phyloP scores from a whole-genome alignment of 2,888 invertebrate genomes.

The Allygus modestus region DNA sequence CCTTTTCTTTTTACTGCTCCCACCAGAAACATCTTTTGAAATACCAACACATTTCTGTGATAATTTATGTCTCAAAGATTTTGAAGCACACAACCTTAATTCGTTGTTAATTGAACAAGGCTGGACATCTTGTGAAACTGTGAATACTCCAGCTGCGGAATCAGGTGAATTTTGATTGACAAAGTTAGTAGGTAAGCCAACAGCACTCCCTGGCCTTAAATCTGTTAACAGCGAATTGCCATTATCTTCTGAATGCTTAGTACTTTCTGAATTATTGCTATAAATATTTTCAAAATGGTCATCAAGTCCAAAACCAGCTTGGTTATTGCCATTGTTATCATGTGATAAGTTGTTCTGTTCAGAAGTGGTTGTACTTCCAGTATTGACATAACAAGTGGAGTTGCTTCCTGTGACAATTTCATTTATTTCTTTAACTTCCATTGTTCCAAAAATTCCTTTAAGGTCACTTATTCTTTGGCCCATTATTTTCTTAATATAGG shows the following conservation, averaged over 20 bases:
- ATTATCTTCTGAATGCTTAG: conserved; percentile 66
- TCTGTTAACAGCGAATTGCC: conserved; percentile 64
- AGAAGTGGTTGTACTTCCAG: conserved; percentile 60
- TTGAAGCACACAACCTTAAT: conserved; percentile 54
- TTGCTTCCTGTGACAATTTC: conserved; percentile 67
- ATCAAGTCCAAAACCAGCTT: conserved; percentile 66
- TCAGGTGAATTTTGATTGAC: conserved; percentile 48
- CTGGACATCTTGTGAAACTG: conserved; percentile 13
- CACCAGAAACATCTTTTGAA: conserved; percentile 67
- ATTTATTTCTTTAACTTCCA: conserved; percentile 70
- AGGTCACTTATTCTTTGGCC: conserved; percentile 71
- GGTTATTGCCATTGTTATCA: conserved; percentile 65
- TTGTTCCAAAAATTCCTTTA: conserved; percentile 70
- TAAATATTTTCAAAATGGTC: conserved; percentile 70
- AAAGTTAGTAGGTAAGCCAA: neutral
- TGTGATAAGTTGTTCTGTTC: conserved; percentile 56
- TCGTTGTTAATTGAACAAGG: conserved; percentile 51
- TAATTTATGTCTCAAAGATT: conserved; percentile 62
- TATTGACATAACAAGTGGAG: conserved; percentile 59
- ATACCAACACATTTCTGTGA: conserved; percentile 66
- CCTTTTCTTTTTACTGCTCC: conserved; percentile 70
- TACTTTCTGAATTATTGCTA: conserved; percentile 67
- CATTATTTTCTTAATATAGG: conserved; percentile 68
- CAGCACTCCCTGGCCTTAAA: conserved; percentile 4
- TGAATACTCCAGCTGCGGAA: neutral